A percentile compares a stretch with the other conserved stretches of the same genome.
phyloP scores from a whole-genome alignment of 2,113 vertebrate genomes.

The Notiomystis cincta region DNA sequence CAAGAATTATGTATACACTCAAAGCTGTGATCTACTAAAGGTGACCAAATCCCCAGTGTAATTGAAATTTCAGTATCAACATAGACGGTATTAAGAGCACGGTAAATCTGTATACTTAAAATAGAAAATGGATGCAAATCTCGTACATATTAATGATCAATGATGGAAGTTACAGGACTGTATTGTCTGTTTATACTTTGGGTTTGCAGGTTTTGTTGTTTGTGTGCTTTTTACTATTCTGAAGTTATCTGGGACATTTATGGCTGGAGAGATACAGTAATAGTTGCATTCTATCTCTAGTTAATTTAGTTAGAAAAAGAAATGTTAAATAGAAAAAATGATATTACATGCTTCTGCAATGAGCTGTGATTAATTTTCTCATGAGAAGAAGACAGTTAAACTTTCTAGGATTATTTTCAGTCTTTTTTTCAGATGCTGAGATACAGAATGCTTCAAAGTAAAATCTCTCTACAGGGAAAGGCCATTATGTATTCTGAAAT shows the following conservation, averaged over 20 bases:
- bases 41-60: neutral
- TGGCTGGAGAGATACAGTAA: neutral
- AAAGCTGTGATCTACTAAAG: neutral
- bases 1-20: neutral
- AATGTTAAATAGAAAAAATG: neutral
- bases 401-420: conserved; percentile 13
- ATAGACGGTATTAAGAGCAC: neutral
- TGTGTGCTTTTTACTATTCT: neutral
- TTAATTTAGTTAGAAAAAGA: conserved; percentile 10
- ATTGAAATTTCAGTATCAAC: neutral
- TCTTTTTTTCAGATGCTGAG: conserved; percentile 10
- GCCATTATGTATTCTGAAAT: neutral
- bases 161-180: neutral
- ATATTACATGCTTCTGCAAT: neutral
- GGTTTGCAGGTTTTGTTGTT: neutral
- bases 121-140: neutral
- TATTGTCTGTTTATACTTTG: neutral
- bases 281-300: neutral
- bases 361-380: conserved; percentile 25
- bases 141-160: neutral
- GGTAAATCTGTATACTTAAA: neutral
- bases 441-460: conserved; percentile 19
- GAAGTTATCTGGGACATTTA: neutral
- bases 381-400: conserved; percentile 5
- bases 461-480: neutral